These are phyloP conservation scores for Altica lythri DNA, from an alignment of 2,888 invertebrate species.

Conservation along the genomic window DNA sequence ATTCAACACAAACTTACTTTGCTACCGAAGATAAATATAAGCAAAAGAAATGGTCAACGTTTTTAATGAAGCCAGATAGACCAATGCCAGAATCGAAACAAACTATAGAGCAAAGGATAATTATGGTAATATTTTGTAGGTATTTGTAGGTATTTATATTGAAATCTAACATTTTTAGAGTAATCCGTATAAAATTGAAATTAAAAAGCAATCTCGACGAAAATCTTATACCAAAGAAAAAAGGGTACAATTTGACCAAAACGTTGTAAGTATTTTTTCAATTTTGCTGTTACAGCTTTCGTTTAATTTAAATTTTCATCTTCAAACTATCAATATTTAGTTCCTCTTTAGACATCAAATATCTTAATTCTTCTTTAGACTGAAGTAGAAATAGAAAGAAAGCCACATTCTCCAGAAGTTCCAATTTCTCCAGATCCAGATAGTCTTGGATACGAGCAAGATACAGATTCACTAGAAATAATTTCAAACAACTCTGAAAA, in stretches of 20 bases:
- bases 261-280: conserved; percentile 32
- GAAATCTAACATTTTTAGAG: conserved; percentile 42
- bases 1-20: conserved; percentile 23
- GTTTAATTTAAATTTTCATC: too few species aligned
- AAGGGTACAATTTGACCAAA: conserved; percentile 40
- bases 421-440: conserved; percentile 16
- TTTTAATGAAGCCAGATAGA: conserved; percentile 74
- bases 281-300: too few species aligned
- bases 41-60: conserved; percentile 73
- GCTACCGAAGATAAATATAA: conserved; percentile 17
- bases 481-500: conserved; percentile 26
- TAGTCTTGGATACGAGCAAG: conserved; percentile 18
- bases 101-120: conserved; percentile 44
- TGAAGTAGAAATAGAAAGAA: conserved; percentile 27
- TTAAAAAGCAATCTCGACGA: conserved; percentile 47
- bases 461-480: conserved; percentile 39
- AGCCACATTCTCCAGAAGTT: conserved; percentile 13
- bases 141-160: not conserved
- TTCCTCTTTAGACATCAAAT: too few species aligned
- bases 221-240: conserved; percentile 33
- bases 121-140: conserved; percentile 34
- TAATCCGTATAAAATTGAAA: conserved; percentile 52
- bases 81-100: conserved; percentile 62
- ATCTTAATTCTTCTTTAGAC: conserved; percentile 16
- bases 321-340: too few species aligned